These are phyloP conservation scores for Tribolium madens DNA, from an alignment of 1,140 invertebrate genomes.

Conservation along the genomic window DNA sequence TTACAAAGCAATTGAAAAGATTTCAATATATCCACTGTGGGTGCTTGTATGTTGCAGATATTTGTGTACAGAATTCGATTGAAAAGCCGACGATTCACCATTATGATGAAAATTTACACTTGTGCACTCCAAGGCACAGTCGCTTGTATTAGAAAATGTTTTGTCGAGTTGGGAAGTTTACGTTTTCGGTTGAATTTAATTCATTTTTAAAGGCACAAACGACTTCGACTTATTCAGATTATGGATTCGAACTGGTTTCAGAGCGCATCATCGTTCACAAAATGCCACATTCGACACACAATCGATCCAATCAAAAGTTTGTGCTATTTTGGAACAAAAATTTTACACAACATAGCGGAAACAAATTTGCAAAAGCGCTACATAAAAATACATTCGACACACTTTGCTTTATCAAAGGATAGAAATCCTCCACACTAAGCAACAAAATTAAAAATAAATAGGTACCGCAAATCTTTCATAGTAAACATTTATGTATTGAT, in stretches of 20 bases:
- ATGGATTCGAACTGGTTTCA: slow-evolving; percentile 1
- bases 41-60: slow-evolving; percentile 59
- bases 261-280: background rate
- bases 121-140: slow-evolving; percentile 65
- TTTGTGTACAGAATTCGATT: slow-evolving; percentile 50
- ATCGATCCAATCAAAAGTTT: slow-evolving; percentile 8
- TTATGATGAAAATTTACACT: slow-evolving; percentile 67
- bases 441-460: background rate
- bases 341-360: background rate
- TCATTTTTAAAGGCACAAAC: slow-evolving; percentile 52
- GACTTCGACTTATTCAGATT: slow-evolving; percentile 34
- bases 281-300: background rate
- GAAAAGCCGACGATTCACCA: slow-evolving; percentile 54
- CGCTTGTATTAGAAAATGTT: slow-evolving; percentile 49
- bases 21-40: slow-evolving; percentile 65
- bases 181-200: slow-evolving; percentile 62
- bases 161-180: slow-evolving; percentile 61
- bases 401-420: background rate
- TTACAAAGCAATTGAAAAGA: slow-evolving; percentile 66
- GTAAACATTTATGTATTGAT: no score
- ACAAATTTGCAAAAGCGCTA: background rate
- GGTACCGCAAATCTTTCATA: no score
- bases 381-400: background rate
- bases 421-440: background rate
- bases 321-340: background rate